phyloP scores from a whole-genome alignment of 2,888 invertebrate species.

The Tyria jacobaeae region DNA sequence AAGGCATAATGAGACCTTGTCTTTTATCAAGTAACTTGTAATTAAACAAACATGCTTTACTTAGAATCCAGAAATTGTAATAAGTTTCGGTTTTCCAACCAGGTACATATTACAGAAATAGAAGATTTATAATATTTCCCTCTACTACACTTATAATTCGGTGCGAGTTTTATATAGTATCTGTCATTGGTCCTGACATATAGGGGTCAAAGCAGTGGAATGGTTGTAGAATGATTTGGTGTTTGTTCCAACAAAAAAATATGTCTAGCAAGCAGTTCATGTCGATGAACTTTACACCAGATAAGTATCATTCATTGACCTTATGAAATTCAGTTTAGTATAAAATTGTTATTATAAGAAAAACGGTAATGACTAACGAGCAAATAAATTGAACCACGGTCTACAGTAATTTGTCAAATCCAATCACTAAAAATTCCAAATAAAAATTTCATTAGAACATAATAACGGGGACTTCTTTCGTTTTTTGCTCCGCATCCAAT shows the following conservation, averaged over 20 bases:
- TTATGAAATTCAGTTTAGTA: slow-evolving; percentile 35
- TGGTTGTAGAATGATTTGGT: not conserved
- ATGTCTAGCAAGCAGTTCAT: not conserved
- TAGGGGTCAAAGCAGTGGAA: too few relatives aligned
- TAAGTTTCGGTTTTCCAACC: too few relatives aligned
- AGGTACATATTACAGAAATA: too few relatives aligned
- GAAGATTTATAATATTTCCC: too few relatives aligned
- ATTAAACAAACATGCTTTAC: too few relatives aligned
- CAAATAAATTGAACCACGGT: slow-evolving; percentile 68
- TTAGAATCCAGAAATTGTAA: too few relatives aligned
- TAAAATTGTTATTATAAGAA: slow-evolving; percentile 52
- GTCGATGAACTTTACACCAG: not conserved
- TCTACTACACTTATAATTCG: too few relatives aligned
- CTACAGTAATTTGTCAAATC: slow-evolving; percentile 81
- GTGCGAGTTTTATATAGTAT: too few relatives aligned
- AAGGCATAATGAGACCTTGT: too few relatives aligned
- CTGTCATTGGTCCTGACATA: too few relatives aligned
- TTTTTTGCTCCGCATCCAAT: slow-evolving; percentile 81
- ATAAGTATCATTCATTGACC: not conserved
- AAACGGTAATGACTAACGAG: slow-evolving; percentile 65
- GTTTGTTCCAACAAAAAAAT: not conserved
- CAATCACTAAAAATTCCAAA: slow-evolving; percentile 74
- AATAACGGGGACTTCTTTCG: slow-evolving; percentile 78
- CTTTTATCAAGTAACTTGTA: too few relatives aligned
- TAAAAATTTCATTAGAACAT: slow-evolving; percentile 73